Conservation (phyloP, 2,797 vertebrate species). For the Taenioides sp. region DNA sequence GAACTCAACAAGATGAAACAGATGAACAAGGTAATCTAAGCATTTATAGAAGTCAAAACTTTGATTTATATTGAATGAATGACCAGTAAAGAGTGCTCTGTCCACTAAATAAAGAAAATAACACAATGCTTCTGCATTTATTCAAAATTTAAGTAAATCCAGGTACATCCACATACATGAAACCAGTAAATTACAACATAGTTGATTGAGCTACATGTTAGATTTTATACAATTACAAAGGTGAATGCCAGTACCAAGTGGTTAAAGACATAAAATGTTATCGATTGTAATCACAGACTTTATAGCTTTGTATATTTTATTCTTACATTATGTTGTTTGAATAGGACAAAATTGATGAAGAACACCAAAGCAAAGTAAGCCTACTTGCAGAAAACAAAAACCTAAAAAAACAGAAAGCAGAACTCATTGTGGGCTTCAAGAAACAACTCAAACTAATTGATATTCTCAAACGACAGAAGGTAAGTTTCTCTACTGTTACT, state of each 20-base stretch:
- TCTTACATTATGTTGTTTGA: conserved; percentile 7
- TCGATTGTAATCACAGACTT: not conserved
- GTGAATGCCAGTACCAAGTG: not conserved
- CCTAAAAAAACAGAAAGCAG: conserved; percentile 91
- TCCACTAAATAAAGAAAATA: not conserved
- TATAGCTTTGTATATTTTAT: not conserved
- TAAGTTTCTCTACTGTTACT: conserved; percentile 45
- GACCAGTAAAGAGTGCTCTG: not conserved
- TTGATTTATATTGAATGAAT: not conserved
- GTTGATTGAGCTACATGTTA: no score
- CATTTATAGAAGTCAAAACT: not conserved
- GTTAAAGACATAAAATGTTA: not conserved
- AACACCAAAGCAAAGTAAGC: conserved; percentile 84
- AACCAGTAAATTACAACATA: not conserved
- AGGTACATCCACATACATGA: not conserved
- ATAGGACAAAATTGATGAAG: conserved; percentile 84
- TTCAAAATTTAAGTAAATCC: not conserved
- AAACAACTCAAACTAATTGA: conserved; percentile 96
- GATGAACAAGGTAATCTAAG: conserved; percentile 81
- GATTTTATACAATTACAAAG: no score
- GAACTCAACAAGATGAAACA: conserved; percentile 87
- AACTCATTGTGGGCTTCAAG: conserved; percentile 89
- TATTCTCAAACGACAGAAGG: conserved; percentile 95
- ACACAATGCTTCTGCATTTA: not conserved
- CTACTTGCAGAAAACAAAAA: conserved; percentile 89